Evolutionary conservation across 2,888 invertebrate genomes (phyloP).

Genomic region (Lithodes maja): DNA sequence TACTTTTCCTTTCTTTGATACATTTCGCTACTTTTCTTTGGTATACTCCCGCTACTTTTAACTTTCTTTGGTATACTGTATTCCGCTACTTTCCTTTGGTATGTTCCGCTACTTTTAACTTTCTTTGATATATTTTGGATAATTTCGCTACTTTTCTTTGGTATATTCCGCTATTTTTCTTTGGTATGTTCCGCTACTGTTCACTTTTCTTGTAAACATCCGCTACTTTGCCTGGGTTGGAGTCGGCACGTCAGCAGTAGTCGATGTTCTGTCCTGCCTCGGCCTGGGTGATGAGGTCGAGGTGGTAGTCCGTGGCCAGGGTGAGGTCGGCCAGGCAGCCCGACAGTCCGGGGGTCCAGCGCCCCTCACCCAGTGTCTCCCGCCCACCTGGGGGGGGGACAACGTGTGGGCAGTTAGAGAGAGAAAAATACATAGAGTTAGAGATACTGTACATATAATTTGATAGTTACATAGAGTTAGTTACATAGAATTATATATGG

Average conservation of each 20-base stretch:
- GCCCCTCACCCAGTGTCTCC: conserved; percentile 75
- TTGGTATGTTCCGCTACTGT: no score
- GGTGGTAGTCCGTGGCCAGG: conserved; percentile 85
- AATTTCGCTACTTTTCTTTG: no score
- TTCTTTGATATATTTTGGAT: no score
- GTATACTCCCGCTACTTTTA: no score
- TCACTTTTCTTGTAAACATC: no score
- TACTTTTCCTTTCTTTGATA: no score
- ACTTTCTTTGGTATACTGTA: no score
- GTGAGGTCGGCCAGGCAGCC: conserved; percentile 91
- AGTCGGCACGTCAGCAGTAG: conserved; percentile 67
- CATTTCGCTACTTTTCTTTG: no score
- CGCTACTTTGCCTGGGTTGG: no score
- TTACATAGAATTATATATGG: no score
- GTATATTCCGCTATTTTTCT: no score
- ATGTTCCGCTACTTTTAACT: neutral
- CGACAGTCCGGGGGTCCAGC: conserved; percentile 78
- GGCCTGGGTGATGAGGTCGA: conserved; percentile 75
- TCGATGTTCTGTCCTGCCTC: conserved; percentile 70
- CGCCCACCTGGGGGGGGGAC: conserved; percentile 82
- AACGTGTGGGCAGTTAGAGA: neutral
- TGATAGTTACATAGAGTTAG: neutral
- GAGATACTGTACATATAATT: neutral
- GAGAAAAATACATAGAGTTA: neutral
- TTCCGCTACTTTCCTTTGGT: neutral